Evolutionary conservation across 2,113 vertebrate species (phyloP).

Genomic region (Tragelaphus imberbis): DNA sequence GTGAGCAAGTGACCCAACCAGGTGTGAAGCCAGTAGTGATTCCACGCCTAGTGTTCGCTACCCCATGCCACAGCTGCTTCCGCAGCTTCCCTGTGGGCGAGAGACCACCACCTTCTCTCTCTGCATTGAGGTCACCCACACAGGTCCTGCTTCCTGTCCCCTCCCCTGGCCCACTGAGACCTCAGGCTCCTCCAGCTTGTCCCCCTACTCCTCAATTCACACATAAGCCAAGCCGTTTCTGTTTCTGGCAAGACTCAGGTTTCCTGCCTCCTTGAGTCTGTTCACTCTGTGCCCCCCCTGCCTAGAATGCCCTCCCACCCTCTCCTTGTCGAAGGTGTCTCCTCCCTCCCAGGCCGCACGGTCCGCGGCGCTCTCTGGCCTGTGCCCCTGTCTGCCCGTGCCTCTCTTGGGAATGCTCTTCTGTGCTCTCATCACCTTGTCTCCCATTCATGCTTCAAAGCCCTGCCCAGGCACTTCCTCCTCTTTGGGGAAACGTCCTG

Average conservation of each 20-base stretch:
- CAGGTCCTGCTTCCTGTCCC: not conserved
- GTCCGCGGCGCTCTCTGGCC: not conserved
- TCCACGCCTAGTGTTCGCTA: not conserved
- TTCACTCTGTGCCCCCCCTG: accelerated
- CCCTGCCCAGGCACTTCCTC: not conserved
- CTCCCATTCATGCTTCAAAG: not conserved
- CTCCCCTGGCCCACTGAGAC: not conserved
- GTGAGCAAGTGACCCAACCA: not conserved
- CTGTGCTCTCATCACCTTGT: not conserved
- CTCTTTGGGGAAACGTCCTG: not conserved
- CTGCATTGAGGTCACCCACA: not conserved
- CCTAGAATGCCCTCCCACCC: not conserved
- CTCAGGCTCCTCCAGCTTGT: not conserved
- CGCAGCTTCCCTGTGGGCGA: not conserved
- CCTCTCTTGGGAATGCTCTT: not conserved
- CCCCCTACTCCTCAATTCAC: not conserved
- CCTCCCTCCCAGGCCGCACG: accelerated
- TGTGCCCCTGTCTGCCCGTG: not conserved
- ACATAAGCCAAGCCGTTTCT: not conserved
- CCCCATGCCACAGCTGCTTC: not conserved
- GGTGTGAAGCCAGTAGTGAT: not conserved
- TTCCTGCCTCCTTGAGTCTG: not conserved
- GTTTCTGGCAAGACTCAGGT: not conserved
- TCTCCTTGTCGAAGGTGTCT: not conserved
- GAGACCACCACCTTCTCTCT: no score